Percentiles rank a stretch among this genome's conserved stretches.
Evolutionary conservation across 2,888 invertebrate genomes (phyloP).

Genomic region (Enchytraeus crypticus): DNA sequence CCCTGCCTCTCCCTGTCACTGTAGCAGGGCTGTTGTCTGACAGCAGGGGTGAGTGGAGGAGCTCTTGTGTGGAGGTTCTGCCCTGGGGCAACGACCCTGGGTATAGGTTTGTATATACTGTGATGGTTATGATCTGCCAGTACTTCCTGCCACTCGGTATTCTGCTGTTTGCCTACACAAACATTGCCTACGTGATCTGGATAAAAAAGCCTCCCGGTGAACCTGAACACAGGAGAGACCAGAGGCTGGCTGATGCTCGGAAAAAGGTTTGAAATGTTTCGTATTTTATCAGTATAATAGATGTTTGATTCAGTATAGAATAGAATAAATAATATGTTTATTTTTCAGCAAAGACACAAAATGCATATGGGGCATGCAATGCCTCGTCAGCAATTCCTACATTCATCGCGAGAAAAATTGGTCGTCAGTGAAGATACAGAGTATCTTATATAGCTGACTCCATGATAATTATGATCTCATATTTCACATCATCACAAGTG

Average conservation of each 20-base stretch:
- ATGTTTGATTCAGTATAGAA: no score
- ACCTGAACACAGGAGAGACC: constrained; percentile 72
- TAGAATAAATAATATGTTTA: no score
- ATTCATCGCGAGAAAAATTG: no score
- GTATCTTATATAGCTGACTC: no score
- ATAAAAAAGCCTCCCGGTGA: constrained; percentile 78
- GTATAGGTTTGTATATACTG: constrained; percentile 59
- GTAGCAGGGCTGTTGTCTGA: constrained; percentile 58
- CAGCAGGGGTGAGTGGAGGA: not conserved
- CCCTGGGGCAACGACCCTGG: not conserved
- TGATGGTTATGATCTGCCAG: constrained; percentile 69
- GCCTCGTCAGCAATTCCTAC: no score
- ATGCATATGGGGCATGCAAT: no score
- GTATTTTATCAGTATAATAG: no score
- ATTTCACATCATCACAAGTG: no score
- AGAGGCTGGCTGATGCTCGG: constrained; percentile 73
- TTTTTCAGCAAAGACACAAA: no score
- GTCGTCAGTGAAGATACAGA: no score
- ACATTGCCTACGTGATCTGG: constrained; percentile 81
- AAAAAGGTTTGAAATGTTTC: no score
- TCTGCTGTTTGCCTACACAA: constrained; percentile 73
- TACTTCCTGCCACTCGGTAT: constrained; percentile 73
- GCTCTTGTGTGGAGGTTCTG: not conserved
- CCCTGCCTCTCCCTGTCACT: constrained; percentile 68
- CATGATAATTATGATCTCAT: no score